Evolutionary conservation across 2,888 invertebrate genomes (phyloP).

Genomic region (Crematogaster levior): DNA sequence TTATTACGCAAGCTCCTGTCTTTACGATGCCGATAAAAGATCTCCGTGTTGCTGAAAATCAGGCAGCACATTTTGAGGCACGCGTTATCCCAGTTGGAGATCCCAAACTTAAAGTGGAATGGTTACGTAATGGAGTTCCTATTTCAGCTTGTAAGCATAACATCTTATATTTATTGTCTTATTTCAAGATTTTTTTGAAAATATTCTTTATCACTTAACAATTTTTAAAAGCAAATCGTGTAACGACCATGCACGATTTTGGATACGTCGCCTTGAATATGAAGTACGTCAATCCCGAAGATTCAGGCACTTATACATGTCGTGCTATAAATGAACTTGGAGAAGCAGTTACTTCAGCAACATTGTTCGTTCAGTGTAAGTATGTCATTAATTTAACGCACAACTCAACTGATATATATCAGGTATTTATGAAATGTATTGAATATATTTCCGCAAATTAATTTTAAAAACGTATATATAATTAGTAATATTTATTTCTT

Average conservation of each 20-base stretch:
- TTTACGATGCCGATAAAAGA: conserved; percentile 97
- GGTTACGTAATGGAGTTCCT: conserved; percentile 96
- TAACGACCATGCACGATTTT: conserved; percentile 98
- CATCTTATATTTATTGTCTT: background rate
- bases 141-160: conserved; percentile 92
- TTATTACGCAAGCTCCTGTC: conserved; percentile 94
- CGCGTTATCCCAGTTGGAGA: conserved; percentile 97
- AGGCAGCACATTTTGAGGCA: conserved; percentile 97
- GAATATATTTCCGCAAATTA: background rate
- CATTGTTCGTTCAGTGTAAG: conserved; percentile 94
- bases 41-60: conserved; percentile 94
- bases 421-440: background rate
- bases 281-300: conserved; percentile 97
- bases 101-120: conserved; percentile 96
- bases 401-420: background rate
- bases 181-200: background rate
- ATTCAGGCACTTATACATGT: conserved; percentile 98
- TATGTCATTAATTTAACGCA: conserved; percentile 66
- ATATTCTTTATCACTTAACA: conserved; percentile 1
- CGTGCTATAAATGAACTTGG: conserved; percentile 96
- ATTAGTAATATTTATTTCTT: conserved; percentile 58
- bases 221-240: conserved; percentile 88
- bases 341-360: conserved; percentile 97
- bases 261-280: conserved; percentile 98
- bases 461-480: background rate